phyloP scores from a whole-genome alignment of 92 coral and sea anemone species.

The Umimayanthus kanabou region DNA sequence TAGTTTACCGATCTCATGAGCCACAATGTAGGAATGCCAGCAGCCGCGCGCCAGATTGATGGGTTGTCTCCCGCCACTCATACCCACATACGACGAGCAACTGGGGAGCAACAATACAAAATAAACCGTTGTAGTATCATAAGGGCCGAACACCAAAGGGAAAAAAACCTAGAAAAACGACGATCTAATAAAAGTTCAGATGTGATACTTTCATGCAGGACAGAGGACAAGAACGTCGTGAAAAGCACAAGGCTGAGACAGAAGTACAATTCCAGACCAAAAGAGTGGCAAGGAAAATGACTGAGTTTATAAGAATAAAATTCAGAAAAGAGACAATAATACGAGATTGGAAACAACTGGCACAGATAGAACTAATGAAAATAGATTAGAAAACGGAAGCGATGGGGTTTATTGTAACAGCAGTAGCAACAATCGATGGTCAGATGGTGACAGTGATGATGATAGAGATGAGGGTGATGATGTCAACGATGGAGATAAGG shows the following conservation, averaged over 20 bases:
- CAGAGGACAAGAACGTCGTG: not conserved
- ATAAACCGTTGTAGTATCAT: not conserved
- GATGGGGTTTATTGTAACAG: not conserved
- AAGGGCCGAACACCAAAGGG: not conserved
- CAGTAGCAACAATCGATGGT: not conserved
- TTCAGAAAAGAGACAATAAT: no score
- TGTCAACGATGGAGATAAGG: no score
- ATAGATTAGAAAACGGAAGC: not conserved
- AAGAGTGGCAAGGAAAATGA: not conserved
- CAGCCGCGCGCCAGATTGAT: constrained; percentile 26
- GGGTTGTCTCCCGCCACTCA: not conserved
- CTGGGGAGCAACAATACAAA: not conserved
- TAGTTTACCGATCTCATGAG: constrained; percentile 30
- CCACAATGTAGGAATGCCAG: constrained; percentile 21
- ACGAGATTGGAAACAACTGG: not conserved
- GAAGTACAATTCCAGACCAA: not conserved
- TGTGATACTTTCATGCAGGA: not conserved
- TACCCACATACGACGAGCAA: constrained; percentile 31
- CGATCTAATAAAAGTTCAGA: no score
- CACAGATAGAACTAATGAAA: not conserved
- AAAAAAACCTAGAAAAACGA: not conserved
- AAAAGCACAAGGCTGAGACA: not conserved
- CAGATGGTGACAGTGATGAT: no score
- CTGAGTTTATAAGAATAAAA: not conserved
- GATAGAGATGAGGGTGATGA: no score